Evolutionary conservation across 2,797 vertebrate genomes (phyloP).

Genomic region (Rhinoraja longicauda): DNA sequence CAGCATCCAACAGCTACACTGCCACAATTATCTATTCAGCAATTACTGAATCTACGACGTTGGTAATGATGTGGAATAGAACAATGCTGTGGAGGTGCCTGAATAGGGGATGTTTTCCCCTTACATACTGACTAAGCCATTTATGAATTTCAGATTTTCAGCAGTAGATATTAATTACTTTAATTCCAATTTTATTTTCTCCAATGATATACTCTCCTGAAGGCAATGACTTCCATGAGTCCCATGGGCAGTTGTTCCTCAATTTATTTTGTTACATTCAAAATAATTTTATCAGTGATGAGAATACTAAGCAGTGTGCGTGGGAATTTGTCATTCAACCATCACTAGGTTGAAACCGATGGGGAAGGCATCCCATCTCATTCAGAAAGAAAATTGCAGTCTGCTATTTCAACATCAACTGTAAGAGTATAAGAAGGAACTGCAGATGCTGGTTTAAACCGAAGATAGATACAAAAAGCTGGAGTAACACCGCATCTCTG

Average conservation of each 20-base stretch:
- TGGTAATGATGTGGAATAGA: neutral
- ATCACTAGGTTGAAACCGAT: neutral
- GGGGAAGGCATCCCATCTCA: neutral
- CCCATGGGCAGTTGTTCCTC: neutral
- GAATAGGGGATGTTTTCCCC: neutral
- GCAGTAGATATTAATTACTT: neutral
- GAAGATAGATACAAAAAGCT: too few relatives aligned
- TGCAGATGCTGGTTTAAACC: too few relatives aligned
- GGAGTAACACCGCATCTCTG: too few relatives aligned
- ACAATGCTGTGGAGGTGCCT: neutral
- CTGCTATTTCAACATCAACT: neutral
- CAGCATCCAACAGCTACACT: neutral
- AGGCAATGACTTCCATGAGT: neutral
- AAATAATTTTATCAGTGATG: neutral
- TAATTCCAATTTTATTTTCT: neutral
- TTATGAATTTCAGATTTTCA: neutral
- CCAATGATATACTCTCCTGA: neutral
- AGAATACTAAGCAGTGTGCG: too few relatives aligned
- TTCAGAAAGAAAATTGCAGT: neutral
- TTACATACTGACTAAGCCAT: neutral
- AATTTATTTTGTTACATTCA: neutral
- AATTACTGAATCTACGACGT: neutral
- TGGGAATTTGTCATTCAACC: neutral
- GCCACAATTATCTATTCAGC: neutral
- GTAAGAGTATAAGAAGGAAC: neutral